These are phyloP conservation scores for Meloe dianella DNA, from an alignment of 2,888 invertebrate species.

Conservation along the genomic window DNA sequence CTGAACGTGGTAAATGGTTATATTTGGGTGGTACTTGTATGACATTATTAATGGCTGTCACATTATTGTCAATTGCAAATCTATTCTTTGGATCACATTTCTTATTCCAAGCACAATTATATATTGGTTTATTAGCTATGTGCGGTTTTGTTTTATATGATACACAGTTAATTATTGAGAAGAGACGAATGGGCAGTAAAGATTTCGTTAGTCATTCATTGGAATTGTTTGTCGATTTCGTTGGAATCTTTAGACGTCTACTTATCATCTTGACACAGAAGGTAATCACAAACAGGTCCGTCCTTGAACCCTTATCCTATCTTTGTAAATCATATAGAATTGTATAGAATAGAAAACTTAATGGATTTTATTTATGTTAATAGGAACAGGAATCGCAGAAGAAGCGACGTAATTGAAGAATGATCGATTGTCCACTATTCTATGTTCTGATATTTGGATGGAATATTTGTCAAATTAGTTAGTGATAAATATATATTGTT, in stretches of 20 bases:
- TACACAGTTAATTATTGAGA: slow-evolving; percentile 96
- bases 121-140: slow-evolving; percentile 88
- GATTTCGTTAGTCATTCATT: slow-evolving; percentile 93
- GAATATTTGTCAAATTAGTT: slow-evolving; percentile 26
- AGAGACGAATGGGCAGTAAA: slow-evolving; percentile 85
- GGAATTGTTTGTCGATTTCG: slow-evolving; percentile 93
- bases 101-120: slow-evolving; percentile 79
- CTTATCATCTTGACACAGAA: slow-evolving; percentile 89
- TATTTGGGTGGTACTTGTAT: slow-evolving; percentile 89
- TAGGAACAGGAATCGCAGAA: slow-evolving; percentile 57
- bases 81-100: slow-evolving; percentile 84
- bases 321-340: background rate
- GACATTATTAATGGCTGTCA: slow-evolving; percentile 80
- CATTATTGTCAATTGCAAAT: slow-evolving; percentile 80
- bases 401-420: slow-evolving; percentile 54
- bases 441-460: background rate
- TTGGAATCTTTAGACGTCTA: slow-evolving; percentile 91
- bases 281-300: slow-evolving; percentile 62
- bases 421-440: background rate
- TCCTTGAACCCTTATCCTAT: slow-evolving; percentile 33
- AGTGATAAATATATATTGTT: slow-evolving; percentile 18
- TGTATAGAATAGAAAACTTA: background rate
- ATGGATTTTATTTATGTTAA: slow-evolving; percentile 25
- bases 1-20: slow-evolving; percentile 85
- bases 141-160: slow-evolving; percentile 96